phyloP scores from a whole-genome alignment of 2,888 invertebrate genomes.

The Phyllotreta cruciferae region DNA sequence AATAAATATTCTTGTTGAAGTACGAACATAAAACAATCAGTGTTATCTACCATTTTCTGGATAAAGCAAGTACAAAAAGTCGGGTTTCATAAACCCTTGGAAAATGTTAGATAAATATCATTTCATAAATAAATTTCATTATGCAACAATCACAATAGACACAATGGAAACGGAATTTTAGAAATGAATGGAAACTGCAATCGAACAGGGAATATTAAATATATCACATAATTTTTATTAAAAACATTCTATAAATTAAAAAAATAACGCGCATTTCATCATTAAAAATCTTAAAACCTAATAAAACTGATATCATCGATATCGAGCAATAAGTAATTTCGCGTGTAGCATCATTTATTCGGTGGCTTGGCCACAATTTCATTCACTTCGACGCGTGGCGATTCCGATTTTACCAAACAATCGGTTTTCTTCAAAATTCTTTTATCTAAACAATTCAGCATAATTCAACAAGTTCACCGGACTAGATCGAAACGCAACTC shows the following conservation, averaged over 20 bases:
- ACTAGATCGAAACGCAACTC: too few species aligned
- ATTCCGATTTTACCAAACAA: too few species aligned
- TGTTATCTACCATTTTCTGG: neutral
- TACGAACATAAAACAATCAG: neutral
- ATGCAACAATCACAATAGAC: constrained; percentile 15
- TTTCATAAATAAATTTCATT: constrained; percentile 14
- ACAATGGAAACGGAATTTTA: constrained; percentile 11
- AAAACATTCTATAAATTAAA: constrained; percentile 37
- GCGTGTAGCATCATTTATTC: constrained; percentile 25
- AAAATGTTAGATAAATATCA: neutral
- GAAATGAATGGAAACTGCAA: constrained; percentile 27
- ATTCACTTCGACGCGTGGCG: too few species aligned
- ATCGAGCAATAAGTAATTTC: constrained; percentile 30
- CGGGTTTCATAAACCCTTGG: too few species aligned
- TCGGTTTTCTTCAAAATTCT: too few species aligned
- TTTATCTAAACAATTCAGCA: too few species aligned
- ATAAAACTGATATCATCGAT: constrained; percentile 34
- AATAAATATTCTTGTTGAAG: too few species aligned
- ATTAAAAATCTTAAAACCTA: constrained; percentile 31
- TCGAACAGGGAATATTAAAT: constrained; percentile 34
- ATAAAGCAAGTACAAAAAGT: neutral
- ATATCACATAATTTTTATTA: constrained; percentile 37
- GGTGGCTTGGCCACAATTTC: constrained; percentile 28
- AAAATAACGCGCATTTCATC: constrained; percentile 30
- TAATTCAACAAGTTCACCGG: too few species aligned